Conservation (phyloP, 2,113 vertebrate genomes). For the Sporophila hypoxantha region DNA sequence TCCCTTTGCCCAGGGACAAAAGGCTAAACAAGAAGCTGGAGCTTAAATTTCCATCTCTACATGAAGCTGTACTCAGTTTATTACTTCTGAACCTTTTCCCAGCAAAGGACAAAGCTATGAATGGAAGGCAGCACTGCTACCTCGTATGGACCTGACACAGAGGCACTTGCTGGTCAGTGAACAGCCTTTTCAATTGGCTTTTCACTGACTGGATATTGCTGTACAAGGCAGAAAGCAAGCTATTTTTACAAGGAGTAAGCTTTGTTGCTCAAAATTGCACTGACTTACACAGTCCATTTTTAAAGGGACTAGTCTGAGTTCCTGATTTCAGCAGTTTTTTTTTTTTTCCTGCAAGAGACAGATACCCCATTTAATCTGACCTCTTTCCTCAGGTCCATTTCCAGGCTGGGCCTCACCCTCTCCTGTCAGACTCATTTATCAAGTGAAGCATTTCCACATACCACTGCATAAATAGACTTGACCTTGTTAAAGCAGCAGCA, state of each 20-base stretch:
- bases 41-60: not conserved
- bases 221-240: conserved; percentile 32
- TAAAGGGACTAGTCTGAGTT: conserved; percentile 10
- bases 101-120: not conserved
- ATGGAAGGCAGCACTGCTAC: not conserved
- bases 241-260: not conserved
- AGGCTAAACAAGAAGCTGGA: not conserved
- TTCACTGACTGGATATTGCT: conserved; percentile 36
- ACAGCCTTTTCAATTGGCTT: not conserved
- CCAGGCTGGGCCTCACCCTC: conserved; percentile 24
- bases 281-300: conserved; percentile 32
- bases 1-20: not conserved
- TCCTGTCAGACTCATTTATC: conserved; percentile 43
- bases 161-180: not conserved
- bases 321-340: conserved; percentile 25
- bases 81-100: not conserved
- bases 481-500: conserved; percentile 43
- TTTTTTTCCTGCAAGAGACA: not conserved
- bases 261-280: conserved; percentile 40
- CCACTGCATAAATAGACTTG: conserved; percentile 30
- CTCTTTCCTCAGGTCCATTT: conserved; percentile 27
- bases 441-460: conserved; percentile 44
- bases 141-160: not conserved
- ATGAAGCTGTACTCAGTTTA: not conserved
- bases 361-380: conserved; percentile 25